Evolutionary conservation across 64 coral and sea anemone species (phyloP), one percentile per base, ranked within the genome.

Genomic region (Stichodactyla helianthus): DNA sequence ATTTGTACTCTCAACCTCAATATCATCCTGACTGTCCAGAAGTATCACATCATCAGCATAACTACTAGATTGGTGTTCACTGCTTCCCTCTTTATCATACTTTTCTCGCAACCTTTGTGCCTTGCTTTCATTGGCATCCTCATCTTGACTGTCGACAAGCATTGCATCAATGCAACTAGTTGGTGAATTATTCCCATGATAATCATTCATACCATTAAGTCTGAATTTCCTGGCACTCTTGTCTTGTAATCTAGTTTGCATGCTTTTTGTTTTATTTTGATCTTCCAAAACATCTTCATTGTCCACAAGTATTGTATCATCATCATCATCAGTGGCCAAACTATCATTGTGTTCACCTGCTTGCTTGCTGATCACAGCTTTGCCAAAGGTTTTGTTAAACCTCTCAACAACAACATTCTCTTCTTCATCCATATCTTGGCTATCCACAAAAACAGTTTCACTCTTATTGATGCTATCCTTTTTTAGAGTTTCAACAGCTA

Each of bases 61-160:
- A 31, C 68, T 11, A 74, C 68, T 74, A 26, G 68, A 74, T 31
- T 74, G 68, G 23, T 74, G 4, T 35, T 5, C 27, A 27, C 5
- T 2, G 12, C 68, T 74, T 13, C 11, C 51, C 44, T 89, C 35
- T 54, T 64, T 83, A 54, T 89, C 71, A 9, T 83, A 55, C 19
- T 82, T 59, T 71, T 89, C 80, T 53, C 83, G 88, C 14, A 89
- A 4, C 56, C 83, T 89, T 35, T 81, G 22, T 71, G 88, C 25
- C 7, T 77, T 77, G 11, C 35, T 14, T 54, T 77, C 52, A 77
- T 76, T 25, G 15, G 44, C 13, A 51, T 52, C 19, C 71, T 77
- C 62, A 60, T 90, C 88, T 58, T 90, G 88, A 17, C 82, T 84
- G 74, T 90, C 82, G 2, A 90, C 10, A 11, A 90, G 71, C 58